Evolutionary conservation across 2,113 vertebrate genomes (phyloP), one percentile per base, ranked within the genome.

Genomic region (Grallaria varia): DNA sequence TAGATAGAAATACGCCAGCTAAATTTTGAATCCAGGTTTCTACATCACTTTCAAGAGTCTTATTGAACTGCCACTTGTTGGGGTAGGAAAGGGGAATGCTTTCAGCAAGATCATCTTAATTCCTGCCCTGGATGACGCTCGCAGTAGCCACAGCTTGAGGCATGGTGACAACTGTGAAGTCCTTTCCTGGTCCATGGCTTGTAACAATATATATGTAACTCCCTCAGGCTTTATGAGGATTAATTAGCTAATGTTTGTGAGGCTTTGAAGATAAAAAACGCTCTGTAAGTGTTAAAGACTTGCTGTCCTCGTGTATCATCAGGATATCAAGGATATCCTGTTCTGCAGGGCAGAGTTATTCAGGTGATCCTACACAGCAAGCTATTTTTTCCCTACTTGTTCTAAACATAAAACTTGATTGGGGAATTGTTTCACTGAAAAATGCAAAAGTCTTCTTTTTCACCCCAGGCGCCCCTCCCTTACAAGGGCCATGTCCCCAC

Each of bases 211-310:
- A 4, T 77, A 60, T 1, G 0, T 58, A 89, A 59, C 59, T 85
- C 80, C 66, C 62, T 84, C 64, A n/a, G 86, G 90, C 31, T 79
- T 81, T 74, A 33, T 52, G 68, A 72, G 44, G 50, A 93, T 91
- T 87, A 91, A 87, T 91, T 91, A 96, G 44, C 50, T 86, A 40
- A 72, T 28, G 33, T 71, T 83, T 1, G 0, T 55, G 69, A 95
- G 83, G 47, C 37, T 95, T 84, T 85, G 88, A 92, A 94, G 81
- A 85, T 52, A 82, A 90, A 90, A 95, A 72, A 1, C 22, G 45
- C 50, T 37, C 66, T 53, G 45, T 24, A 80, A 94, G 28, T 63
- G 50, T 75, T 93, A 80, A 84, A 72, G 66, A 50, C 63, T 42
- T 90, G 56, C 56, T 84, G 37, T 75, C 53, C 42, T 68, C 37